phyloP scores from a whole-genome alignment of 2,113 vertebrate genomes.

The Heliornis fulica region DNA sequence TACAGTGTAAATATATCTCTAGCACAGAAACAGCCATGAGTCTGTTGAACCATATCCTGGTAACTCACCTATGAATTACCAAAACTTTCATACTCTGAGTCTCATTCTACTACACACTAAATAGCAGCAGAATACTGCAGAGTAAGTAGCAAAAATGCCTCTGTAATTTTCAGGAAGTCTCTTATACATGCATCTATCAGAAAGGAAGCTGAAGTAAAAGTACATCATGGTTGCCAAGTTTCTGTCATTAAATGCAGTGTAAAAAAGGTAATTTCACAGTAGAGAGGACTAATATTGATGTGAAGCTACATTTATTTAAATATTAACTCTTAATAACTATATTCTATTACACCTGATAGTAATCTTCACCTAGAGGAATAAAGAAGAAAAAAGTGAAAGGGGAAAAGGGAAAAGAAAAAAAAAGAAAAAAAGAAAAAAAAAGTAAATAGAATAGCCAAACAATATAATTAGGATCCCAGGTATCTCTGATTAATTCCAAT shows the following conservation, averaged over 20 bases:
- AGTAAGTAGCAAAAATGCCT: background rate
- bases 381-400: background rate
- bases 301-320: background rate
- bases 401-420: background rate
- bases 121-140: background rate
- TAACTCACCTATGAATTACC: background rate
- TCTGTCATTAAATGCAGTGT: conserved; percentile 23
- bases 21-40: background rate
- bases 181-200: background rate
- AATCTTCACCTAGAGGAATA: background rate
- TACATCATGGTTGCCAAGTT: background rate
- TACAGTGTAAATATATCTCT: background rate
- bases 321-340: background rate
- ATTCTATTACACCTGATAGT: background rate
- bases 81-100: background rate
- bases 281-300: background rate
- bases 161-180: background rate
- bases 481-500: background rate
- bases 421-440: background rate
- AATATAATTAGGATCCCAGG: background rate
- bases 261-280: conserved; percentile 43
- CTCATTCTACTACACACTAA: background rate
- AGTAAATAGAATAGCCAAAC: background rate
- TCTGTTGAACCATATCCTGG: background rate
- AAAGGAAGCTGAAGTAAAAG: background rate